phyloP scores from a whole-genome alignment of 2,888 invertebrate species.

The Leucoma salicis region DNA sequence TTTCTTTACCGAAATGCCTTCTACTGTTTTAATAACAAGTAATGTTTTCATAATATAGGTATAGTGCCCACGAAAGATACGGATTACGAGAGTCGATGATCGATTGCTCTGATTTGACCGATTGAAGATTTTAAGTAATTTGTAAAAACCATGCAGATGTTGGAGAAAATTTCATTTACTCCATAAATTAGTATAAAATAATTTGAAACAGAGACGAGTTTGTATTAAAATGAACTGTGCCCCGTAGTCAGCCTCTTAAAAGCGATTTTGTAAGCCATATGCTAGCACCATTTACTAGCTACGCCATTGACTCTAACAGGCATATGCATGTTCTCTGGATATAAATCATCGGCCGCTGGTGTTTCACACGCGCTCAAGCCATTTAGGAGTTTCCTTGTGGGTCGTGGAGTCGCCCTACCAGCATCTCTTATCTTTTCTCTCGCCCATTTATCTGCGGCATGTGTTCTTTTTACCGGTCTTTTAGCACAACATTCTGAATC shows the following conservation, averaged over 20 bases:
- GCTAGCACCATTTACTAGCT: constrained; percentile 58
- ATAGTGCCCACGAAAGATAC: no score
- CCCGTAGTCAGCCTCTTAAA: constrained; percentile 8
- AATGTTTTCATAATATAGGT: no score
- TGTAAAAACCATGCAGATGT: no score
- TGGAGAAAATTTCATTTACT: no score
- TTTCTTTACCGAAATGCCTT: no score
- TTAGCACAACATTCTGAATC: constrained; percentile 59
- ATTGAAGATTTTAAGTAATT: no score
- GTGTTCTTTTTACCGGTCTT: constrained; percentile 84
- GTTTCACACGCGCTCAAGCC: constrained; percentile 54
- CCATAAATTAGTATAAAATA: no score
- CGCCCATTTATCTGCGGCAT: constrained; percentile 59
- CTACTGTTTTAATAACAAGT: no score
- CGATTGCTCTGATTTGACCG: no score
- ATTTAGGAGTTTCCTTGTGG: constrained; percentile 49
- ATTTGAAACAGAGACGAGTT: no score
- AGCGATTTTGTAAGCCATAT: not conserved
- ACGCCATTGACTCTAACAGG: constrained; percentile 41
- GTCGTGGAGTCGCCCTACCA: constrained; percentile 66
- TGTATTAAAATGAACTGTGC: no score
- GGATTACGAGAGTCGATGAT: no score
- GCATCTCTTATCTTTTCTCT: constrained; percentile 53
- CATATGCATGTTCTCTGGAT: constrained; percentile 54
- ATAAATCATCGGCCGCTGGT: constrained; percentile 66